phyloP scores from a whole-genome alignment of 2,888 invertebrate genomes.

The Phorcus lineatus region DNA sequence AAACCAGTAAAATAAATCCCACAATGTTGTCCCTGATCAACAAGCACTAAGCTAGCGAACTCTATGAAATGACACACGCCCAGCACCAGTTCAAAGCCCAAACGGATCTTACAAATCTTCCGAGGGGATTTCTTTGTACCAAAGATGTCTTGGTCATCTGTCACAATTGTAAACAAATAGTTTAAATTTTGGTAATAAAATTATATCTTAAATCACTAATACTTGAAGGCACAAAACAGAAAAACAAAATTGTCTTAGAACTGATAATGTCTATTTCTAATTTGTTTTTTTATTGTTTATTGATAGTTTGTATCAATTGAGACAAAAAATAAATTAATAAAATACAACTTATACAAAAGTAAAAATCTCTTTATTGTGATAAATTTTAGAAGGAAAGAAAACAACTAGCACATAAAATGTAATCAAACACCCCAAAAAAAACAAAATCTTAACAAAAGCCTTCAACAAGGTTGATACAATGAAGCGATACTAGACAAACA shows the following conservation, averaged over 20 bases:
- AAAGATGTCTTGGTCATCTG: not conserved
- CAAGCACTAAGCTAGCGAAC: too few species aligned
- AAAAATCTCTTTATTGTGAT: too few species aligned
- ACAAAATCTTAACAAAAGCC: not conserved
- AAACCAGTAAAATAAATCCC: too few species aligned
- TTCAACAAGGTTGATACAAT: not conserved
- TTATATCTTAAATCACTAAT: too few species aligned
- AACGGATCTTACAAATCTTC: not conserved
- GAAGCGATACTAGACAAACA: too few species aligned
- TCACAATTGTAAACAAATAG: not conserved
- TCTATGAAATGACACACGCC: too few species aligned
- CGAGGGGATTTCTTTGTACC: not conserved
- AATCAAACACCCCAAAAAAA: not conserved
- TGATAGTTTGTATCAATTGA: not conserved
- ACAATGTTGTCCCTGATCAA: too few species aligned
- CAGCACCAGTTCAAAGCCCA: too few species aligned
- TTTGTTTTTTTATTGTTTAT: too few species aligned
- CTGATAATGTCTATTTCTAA: too few species aligned
- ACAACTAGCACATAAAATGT: not conserved
- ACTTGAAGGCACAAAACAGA: too few species aligned
- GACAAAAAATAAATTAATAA: not conserved
- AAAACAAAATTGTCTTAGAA: too few species aligned
- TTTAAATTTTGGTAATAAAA: not conserved
- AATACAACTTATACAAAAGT: not conserved
- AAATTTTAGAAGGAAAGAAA: not conserved